phyloP scores from a whole-genome alignment of 1,140 invertebrate genomes.

The Zaprionus lachaisei region DNA sequence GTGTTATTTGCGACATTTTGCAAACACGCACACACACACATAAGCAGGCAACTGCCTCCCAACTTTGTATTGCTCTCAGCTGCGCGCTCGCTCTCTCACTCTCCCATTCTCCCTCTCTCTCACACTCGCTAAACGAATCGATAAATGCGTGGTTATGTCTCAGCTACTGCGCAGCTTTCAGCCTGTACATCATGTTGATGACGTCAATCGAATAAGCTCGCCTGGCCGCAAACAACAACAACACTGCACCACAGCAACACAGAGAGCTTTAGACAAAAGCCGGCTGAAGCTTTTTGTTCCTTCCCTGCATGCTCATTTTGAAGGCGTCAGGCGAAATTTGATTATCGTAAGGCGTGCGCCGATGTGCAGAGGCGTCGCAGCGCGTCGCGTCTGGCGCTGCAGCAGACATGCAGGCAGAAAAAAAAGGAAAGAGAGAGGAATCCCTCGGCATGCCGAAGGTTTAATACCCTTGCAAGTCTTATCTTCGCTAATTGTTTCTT shows the following conservation, averaged over 20 bases:
- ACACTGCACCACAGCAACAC: conserved; percentile 26
- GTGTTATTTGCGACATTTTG: conserved; percentile 47
- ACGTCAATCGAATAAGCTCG: conserved; percentile 82
- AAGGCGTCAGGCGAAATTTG: conserved; percentile 58
- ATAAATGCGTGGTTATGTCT: conserved; percentile 76
- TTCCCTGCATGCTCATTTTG: conserved; percentile 23
- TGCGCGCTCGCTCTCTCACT: conserved; percentile 7
- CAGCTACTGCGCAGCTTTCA: conserved; percentile 76
- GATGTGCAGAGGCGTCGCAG: conserved; percentile 36
- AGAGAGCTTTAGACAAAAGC: conserved; percentile 58
- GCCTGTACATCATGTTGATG: conserved; percentile 68
- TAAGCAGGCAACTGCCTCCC: not conserved
- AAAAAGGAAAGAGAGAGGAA: not conserved
- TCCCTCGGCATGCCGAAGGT: too few species aligned
- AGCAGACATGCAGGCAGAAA: conserved; percentile 22
- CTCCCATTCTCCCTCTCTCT: conserved; percentile 3
- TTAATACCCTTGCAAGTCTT: too few species aligned
- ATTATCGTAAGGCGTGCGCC: conserved; percentile 69
- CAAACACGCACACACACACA: conserved; percentile 7
- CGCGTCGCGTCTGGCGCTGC: conserved; percentile 33
- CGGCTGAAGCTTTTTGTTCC: conserved; percentile 51
- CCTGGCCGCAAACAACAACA: conserved; percentile 39
- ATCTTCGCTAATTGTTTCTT: too few species aligned
- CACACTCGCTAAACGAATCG: conserved; percentile 44
- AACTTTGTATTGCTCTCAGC: conserved; percentile 11